Base-by-base conservation (phyloP, 2,888 invertebrate species). In the Oeneis ivallda region DNA sequence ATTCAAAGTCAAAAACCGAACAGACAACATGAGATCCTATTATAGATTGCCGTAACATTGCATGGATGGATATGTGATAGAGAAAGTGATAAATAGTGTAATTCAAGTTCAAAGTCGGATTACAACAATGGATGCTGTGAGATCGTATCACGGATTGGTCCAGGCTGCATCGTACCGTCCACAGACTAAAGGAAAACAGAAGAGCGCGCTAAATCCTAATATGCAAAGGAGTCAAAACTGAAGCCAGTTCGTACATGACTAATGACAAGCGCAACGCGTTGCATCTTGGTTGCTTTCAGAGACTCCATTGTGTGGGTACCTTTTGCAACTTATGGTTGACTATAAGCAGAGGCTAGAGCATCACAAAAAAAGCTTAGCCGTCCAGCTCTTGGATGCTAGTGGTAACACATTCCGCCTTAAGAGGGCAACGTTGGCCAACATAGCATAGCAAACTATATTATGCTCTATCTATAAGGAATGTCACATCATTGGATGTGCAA, bases 81-180 rank as follows among this genome's bases (percentile, higher is more conserved):
- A 64, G 66, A 69, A 67, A 67, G 69, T 69, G 69, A 69, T 67
- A 69, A 69, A 69, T 67, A 65, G 67, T 52, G 59, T 56, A 69
- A 66, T 62, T 68, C 66, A 67, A 66, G 70, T 67, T 66, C 68
- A 70, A 59, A 68, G 67, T 64, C 64, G 65, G 64, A 54, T 54
- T 68, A 64, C 67, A 67, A 70, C 70, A 73, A 73, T 73, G 66
- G 67, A 62, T 67, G 69, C 69, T 59, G 61, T 65, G 64, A 66
- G 71, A 71, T 70, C 61, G 60, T 67, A 69, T 72, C 67, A 34
- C 62, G 47, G 62, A 69, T 41, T 49, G 62, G 62, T 41, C 57
- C 63, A 63, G 54, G 54, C 54, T 56, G 47, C 49, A 37, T 49
- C 19, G 66, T 41, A 41, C 37, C 47, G 9, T 17, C 47, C 17